Percentiles rank a stretch among this genome's conserved stretches.
These are phyloP conservation scores for Acronicta alni DNA, from an alignment of 2,888 invertebrate species.

Conservation along the genomic window DNA sequence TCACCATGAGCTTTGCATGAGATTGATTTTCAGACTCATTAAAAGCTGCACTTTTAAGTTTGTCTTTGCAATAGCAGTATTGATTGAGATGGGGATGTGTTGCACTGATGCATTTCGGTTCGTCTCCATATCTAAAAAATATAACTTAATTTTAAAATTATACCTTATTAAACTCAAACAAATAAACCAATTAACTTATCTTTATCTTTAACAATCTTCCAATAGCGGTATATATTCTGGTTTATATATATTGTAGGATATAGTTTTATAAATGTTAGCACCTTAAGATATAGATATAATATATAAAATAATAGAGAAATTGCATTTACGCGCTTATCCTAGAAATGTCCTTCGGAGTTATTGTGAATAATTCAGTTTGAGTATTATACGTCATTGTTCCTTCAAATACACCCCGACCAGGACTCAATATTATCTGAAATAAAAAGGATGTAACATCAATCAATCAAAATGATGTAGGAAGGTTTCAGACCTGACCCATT, in stretches of 20 bases:
- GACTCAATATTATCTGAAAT: constrained; percentile 86
- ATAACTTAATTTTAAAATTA: neutral
- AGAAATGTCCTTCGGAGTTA: constrained; percentile 88
- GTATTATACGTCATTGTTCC: constrained; percentile 92
- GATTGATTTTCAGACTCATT: neutral
- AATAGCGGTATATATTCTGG: too few relatives aligned
- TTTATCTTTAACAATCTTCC: too few relatives aligned
- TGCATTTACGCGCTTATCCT: constrained; percentile 74
- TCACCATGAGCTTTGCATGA: neutral
- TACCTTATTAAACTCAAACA: too few relatives aligned
- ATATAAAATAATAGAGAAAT: constrained; percentile 3
- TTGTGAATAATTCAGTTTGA: constrained; percentile 87
- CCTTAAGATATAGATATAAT: too few relatives aligned
- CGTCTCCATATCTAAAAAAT: constrained; percentile 92
- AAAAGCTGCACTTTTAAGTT: neutral
- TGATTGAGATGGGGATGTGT: constrained; percentile 93
- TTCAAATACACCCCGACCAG: constrained; percentile 95
- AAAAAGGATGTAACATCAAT: neutral
- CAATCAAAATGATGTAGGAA: too few relatives aligned
- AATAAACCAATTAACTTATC: too few relatives aligned
- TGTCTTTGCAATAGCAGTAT: constrained; percentile 88
- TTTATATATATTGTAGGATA: too few relatives aligned
- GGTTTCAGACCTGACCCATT: too few relatives aligned
- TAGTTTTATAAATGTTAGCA: too few relatives aligned
- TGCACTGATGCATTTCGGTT: constrained; percentile 94